Conservation (phyloP, 1,140 invertebrate genomes). For the Sycophaga agraensis region DNA sequence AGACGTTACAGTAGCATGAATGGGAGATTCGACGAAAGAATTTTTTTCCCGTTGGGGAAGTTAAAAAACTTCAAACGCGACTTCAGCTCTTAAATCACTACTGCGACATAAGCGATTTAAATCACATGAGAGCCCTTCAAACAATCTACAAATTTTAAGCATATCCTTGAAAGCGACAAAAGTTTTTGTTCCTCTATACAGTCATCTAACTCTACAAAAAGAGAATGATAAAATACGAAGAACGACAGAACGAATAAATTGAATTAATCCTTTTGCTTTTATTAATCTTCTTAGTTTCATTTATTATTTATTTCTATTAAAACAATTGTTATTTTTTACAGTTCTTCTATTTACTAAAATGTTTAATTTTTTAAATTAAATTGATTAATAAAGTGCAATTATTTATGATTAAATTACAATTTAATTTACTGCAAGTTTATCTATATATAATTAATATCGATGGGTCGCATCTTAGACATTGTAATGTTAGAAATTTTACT, state of each 20-base stretch:
- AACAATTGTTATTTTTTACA: background rate
- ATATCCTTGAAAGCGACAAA: constrained; percentile 20
- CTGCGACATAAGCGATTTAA: constrained; percentile 16
- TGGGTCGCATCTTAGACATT: background rate
- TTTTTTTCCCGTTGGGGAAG: background rate
- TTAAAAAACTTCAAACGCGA: constrained; percentile 3
- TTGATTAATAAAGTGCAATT: background rate
- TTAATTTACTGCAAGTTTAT: background rate
- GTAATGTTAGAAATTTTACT: background rate
- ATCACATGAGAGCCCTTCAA: constrained; percentile 12
- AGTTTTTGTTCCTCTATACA: constrained; percentile 18
- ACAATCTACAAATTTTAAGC: constrained; percentile 20
- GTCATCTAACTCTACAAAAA: constrained; percentile 19
- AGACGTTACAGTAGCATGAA: constrained; percentile 22
- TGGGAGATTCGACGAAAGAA: background rate
- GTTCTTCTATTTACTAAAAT: background rate
- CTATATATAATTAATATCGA: background rate
- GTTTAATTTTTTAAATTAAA: background rate
- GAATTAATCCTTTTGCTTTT: constrained; percentile 19
- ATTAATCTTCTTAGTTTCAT: background rate
- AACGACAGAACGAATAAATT: constrained; percentile 17
- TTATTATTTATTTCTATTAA: background rate
- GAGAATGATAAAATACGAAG: constrained; percentile 4
- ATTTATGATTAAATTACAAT: background rate
- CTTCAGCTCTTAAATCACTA: constrained; percentile 19